Conservation (phyloP, 2,113 vertebrate genomes). For the Lophochroa leadbeateri region DNA sequence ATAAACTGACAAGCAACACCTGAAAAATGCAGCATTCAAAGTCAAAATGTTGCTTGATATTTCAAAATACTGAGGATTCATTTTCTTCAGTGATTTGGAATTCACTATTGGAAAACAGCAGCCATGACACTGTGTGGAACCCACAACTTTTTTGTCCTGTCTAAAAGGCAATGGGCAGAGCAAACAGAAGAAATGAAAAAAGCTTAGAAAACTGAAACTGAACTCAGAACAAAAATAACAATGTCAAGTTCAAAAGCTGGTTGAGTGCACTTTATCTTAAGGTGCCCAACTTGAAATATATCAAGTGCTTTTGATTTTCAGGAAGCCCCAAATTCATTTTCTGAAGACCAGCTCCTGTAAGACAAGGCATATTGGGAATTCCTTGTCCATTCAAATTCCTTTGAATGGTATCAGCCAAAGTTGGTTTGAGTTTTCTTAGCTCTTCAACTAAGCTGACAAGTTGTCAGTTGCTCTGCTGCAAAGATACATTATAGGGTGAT, state of each 20-base stretch:
- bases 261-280: neutral
- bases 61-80: neutral
- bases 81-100: neutral
- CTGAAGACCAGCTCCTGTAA: neutral
- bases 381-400: neutral
- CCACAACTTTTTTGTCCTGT: neutral
- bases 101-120: neutral
- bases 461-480: neutral
- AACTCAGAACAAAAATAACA: neutral
- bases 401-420: neutral
- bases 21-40: neutral
- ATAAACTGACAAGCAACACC: neutral
- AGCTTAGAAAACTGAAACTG: neutral
- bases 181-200: neutral
- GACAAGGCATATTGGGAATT: neutral
- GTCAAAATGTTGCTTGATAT: neutral
- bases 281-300: neutral
- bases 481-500: neutral
- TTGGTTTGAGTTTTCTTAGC: neutral
- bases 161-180: neutral
- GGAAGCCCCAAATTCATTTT: neutral
- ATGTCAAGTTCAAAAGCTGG: neutral
- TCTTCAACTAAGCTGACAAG: neutral
- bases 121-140: neutral
- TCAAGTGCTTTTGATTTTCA: neutral